Evolutionary conservation across 2,888 invertebrate species (phyloP), one percentile per base, ranked within the genome.

Genomic region (Helicoverpa assulta): DNA sequence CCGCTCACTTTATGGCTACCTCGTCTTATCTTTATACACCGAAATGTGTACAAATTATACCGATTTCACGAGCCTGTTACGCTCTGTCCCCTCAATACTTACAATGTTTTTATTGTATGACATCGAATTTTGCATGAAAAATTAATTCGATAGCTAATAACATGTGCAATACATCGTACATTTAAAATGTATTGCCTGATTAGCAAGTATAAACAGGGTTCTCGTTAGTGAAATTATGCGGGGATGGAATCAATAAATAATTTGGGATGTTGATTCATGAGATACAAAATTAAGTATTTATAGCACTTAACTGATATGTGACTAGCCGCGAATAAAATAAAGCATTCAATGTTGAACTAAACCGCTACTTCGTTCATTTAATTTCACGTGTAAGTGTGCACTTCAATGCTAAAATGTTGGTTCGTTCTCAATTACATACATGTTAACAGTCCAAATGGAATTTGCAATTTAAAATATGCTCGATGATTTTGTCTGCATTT

Each of bases 21-120:
- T 83, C 67, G 70, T 73, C 83, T 84, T 87, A 88, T 89, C 86
- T 86, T 85, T 84, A 86, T 74, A 73, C 73, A 80, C 80, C 76
- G 78, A 80, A 81, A 81, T 63, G 64, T 19, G 60, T 65, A 67
- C 73, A 69, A 76, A 77, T 70, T 80, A 63, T 61, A 43, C 59
- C 56, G 51, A n/a, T 57, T 47, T 29, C 53, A 73, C 26, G 54
- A 51, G 61, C 69, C 67, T 69, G 69, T 79, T 69, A 67, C 37
- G 54, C 50, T 5, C 53, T 65, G 62, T 67, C 74, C 56, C 62
- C 65, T 67, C 78, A 74, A 70, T 78, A n/a, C n/a, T n/a, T n/a
- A 59, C 70, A 43, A 62, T 14, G 60, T 74, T 78, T 73, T 78
- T 70, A 65, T 74, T 63, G 47, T 76, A 57, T 54, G 26, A 50